Base-by-base conservation (phyloP, 2,888 invertebrate genomes). In the Tholera decimalis region DNA sequence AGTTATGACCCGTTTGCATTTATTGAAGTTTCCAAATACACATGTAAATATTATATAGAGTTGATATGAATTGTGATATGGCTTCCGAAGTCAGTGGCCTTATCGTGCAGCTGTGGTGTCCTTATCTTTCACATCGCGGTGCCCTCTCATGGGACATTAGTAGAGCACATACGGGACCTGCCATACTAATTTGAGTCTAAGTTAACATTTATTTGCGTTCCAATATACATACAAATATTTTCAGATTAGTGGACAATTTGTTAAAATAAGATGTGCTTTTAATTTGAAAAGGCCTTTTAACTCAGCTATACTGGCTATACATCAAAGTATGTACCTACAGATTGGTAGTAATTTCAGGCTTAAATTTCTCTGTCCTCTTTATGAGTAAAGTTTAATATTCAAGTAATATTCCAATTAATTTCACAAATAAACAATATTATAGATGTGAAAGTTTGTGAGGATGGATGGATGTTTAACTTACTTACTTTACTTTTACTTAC, bases 51-150 rank as follows among this genome's bases (percentile, higher is more conserved):
- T 26, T 24, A 33, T 1, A 39, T 7, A 22, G 13, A 54, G 60
- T 65, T 53, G 13, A 47, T 49, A 64, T 44, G 47, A 53, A 46
- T 47, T 61, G 58, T 74, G 54, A 56, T 64, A 43, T 55, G 63
- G 41, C 55, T 69, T 65, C 57, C 54, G 66, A 68, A 51, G 75
- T 74, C 70, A 66, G 41, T 47, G 68, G 8, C 64, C 64, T 81
- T 77, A 73, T 77, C 75, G 51, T 20, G 58, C 68, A 56, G 73
- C 57, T 72, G 73, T 70, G 39, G 60, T 24, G 63, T 41, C 8
- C 60, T 70, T 81, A 79, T 81, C 79, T 81, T 57, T 75, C 43
- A 69, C 28, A 69, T 20, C 47, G 59, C 41, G 47, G 33, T 43
- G 43, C 26, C 30, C 39, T 59, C 57, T 64, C 53, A 41, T 63